Evolutionary conservation across 1,140 invertebrate genomes (phyloP).

Genomic region (Aporrectodea caliginosa): DNA sequence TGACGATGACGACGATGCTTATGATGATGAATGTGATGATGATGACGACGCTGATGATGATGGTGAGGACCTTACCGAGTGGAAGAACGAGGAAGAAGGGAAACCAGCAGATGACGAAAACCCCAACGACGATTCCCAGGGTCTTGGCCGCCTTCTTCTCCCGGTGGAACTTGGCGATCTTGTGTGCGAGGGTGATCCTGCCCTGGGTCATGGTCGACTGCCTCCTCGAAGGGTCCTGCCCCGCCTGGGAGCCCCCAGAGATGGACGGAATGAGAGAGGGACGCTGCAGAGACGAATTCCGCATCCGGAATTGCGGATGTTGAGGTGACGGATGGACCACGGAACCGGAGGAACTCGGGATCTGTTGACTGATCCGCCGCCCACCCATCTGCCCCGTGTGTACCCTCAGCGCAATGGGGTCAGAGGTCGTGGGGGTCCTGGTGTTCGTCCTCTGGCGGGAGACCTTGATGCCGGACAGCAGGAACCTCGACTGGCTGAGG

Average conservation of each 20-base stretch:
- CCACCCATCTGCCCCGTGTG: conserved; percentile 58
- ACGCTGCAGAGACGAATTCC: not conserved
- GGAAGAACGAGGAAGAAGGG: conserved; percentile 84
- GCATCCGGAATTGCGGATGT: not conserved
- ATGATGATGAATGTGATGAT: not conserved
- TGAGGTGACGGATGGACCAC: too few relatives aligned
- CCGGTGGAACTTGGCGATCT: conserved; percentile 54
- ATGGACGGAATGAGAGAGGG: not conserved
- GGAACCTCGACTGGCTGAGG: conserved; percentile 41
- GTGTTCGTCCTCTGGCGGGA: not conserved
- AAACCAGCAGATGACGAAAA: conserved; percentile 93
- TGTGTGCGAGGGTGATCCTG: conserved; percentile 44
- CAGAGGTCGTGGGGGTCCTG: too few relatives aligned
- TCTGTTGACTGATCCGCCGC: not conserved
- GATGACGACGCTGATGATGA: not conserved
- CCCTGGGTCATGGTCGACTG: conserved; percentile 23
- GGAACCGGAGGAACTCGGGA: not conserved
- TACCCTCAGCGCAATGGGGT: conserved; percentile 61
- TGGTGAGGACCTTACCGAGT: conserved; percentile 53
- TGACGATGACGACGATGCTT: not conserved
- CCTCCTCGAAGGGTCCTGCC: not conserved
- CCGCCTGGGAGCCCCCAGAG: not conserved
- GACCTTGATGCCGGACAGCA: conserved; percentile 41
- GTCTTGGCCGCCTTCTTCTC: conserved; percentile 73
- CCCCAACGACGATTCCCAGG: conserved; percentile 82